Evolutionary conservation across 2,888 invertebrate species (phyloP).

Genomic region (Fabriciana adippe): DNA sequence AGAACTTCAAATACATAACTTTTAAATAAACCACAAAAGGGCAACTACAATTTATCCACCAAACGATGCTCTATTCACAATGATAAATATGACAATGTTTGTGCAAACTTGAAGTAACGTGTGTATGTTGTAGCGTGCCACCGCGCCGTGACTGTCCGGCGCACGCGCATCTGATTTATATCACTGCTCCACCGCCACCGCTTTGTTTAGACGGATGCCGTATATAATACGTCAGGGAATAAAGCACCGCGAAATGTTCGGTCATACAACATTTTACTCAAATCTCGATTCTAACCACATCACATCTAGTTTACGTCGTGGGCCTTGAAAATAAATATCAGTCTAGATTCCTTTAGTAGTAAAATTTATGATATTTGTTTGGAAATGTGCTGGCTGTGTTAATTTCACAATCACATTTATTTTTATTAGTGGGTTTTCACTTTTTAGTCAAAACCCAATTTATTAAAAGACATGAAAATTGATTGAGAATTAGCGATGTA

Average conservation of each 20-base stretch:
- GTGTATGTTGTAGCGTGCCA: conserved; percentile 35
- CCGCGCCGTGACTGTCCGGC: conserved; percentile 46
- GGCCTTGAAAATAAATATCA: background rate
- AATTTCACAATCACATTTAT: no score
- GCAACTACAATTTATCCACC: background rate
- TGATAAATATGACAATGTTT: conserved; percentile 17
- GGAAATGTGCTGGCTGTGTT: background rate
- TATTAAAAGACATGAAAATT: no score
- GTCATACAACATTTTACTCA: conserved; percentile 9
- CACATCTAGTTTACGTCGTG: conserved; percentile 20
- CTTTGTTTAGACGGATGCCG: conserved; percentile 48
- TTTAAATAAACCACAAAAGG: conserved; percentile 2
- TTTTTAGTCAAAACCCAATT: no score
- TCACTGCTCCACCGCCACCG: conserved; percentile 37
- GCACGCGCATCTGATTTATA: conserved; percentile 58
- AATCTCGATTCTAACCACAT: conserved; percentile 20
- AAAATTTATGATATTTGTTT: background rate
- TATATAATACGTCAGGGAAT: conserved; percentile 48
- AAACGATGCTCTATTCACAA: conserved; percentile 9
- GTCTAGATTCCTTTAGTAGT: background rate
- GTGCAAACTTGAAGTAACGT: conserved; percentile 26
- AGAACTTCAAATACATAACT: background rate
- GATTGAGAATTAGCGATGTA: no score
- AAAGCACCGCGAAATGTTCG: conserved; percentile 40
- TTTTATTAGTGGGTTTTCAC: no score